Percentiles rank a stretch among this genome's conserved stretches.
Conservation (phyloP, 2,797 vertebrate genomes). For the Percopsis omiscomaycus region DNA sequence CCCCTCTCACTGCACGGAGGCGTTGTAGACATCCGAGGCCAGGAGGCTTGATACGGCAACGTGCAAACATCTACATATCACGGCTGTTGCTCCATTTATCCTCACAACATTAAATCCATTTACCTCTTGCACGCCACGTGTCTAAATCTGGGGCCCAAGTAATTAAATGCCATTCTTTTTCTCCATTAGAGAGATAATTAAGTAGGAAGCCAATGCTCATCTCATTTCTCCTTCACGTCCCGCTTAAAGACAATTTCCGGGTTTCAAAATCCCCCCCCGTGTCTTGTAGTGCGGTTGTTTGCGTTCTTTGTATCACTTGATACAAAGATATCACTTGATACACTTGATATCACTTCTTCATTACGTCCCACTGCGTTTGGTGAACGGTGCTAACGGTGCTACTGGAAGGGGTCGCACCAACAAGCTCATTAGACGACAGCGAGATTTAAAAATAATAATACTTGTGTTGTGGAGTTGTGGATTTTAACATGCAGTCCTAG, state of each 20-base stretch:
- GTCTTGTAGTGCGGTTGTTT: background rate
- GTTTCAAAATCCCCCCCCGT: slow-evolving; percentile 31
- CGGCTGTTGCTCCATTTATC: slow-evolving; percentile 64
- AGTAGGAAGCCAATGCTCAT: slow-evolving; percentile 68
- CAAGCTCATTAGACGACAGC: too few species aligned
- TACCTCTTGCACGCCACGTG: slow-evolving; percentile 67
- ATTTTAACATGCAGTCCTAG: too few species aligned
- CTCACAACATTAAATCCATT: slow-evolving; percentile 78
- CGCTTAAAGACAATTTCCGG: slow-evolving; percentile 25
- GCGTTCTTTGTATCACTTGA: background rate
- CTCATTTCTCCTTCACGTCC: slow-evolving; percentile 57
- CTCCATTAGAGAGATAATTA: slow-evolving; percentile 79
- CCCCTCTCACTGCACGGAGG: slow-evolving; percentile 22
- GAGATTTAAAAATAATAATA: too few species aligned
- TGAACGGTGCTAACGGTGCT: too few species aligned
- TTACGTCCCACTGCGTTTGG: too few species aligned
- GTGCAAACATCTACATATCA: slow-evolving; percentile 78
- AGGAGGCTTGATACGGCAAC: slow-evolving; percentile 54
- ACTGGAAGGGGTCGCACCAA: too few species aligned
- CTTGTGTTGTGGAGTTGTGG: too few species aligned
- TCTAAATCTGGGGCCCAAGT: slow-evolving; percentile 75
- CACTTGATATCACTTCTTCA: too few species aligned
- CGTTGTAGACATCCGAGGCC: slow-evolving; percentile 43
- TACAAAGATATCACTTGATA: background rate
- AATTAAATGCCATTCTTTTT: slow-evolving; percentile 79